Evolutionary conservation across 2,888 invertebrate genomes (phyloP), one percentile per base, ranked within the genome.

Genomic region (Diaphora mendica): DNA sequence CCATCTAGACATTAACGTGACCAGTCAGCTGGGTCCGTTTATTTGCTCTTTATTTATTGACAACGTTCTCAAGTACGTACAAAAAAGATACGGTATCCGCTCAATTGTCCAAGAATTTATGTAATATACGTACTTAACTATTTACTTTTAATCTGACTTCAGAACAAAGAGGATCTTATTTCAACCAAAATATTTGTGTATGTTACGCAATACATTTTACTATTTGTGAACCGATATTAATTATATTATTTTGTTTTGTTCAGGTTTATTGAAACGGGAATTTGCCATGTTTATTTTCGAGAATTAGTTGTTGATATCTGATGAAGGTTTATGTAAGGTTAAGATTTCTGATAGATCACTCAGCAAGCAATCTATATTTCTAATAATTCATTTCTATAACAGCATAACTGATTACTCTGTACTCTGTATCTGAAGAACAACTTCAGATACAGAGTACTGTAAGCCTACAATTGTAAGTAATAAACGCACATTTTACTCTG

Each of bases 401-500:
- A 48, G 17, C 39, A 17, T 48, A 20, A 48, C 4, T 4, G 48
- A 48, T 20, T 20, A 20, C 0, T 48, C 4, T n/a, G n/a, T n/a
- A n/a, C n/a, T n/a, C n/a, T n/a, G n/a, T n/a, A n/a, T n/a, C n/a
- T n/a, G n/a, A n/a, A n/a, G n/a, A n/a, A n/a, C n/a, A n/a, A n/a
- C 17, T 0, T 48, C 20, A 48, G 48, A 20, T 48, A 4, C 17
- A 15, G 44, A 17, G 5, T 20, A 17, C 20, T 17, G 48, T 20
- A 48, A 5, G 3, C 20, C 20, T 17, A 17, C 20, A 20, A 17
- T 2, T 35, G 2, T 35, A 13, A 39, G 17, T 35, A 35, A 20
- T 51, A n/a, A 88, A 97, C 98, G 98, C 94, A 98, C 98, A 98
- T 96, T 98, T 98, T 79, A 98, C 98, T 82, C 98, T 96, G 88